Conservation (phyloP, 2,113 vertebrate genomes). For the Oryctolagus cuniculus region DNA sequence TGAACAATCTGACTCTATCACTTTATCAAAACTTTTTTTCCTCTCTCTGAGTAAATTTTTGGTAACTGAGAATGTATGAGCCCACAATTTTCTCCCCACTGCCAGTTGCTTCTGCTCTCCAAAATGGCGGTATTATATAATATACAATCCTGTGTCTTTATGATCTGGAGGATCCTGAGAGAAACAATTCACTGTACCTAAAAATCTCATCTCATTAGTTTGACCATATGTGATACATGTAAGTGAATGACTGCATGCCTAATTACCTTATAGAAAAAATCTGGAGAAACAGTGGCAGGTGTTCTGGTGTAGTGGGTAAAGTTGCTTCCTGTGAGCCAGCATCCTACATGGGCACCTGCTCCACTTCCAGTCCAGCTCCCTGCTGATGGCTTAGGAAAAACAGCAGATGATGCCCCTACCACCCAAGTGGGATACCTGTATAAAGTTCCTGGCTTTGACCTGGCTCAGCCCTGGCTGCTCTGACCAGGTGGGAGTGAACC, state of each 20-base stretch:
- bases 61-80: neutral
- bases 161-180: neutral
- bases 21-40: neutral
- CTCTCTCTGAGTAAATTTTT: neutral
- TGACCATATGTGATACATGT: neutral
- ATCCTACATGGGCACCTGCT: too few relatives aligned
- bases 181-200: neutral
- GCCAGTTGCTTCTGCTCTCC: neutral
- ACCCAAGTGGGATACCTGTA: too few relatives aligned
- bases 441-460: too few relatives aligned
- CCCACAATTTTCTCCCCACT: neutral
- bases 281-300: neutral
- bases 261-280: neutral
- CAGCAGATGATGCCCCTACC: too few relatives aligned
- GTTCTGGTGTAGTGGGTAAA: too few relatives aligned
- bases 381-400: too few relatives aligned
- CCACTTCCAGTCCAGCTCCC: too few relatives aligned
- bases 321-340: too few relatives aligned
- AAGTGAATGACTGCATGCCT: neutral
- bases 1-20: neutral
- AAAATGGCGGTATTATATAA: neutral
- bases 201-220: neutral
- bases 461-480: too few relatives aligned
- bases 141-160: neutral
- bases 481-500: too few relatives aligned